A percentile compares a stretch with the other conserved stretches of the same genome.
phyloP scores from a whole-genome alignment of 2,113 vertebrate species.

The Vireo altiloquus region DNA sequence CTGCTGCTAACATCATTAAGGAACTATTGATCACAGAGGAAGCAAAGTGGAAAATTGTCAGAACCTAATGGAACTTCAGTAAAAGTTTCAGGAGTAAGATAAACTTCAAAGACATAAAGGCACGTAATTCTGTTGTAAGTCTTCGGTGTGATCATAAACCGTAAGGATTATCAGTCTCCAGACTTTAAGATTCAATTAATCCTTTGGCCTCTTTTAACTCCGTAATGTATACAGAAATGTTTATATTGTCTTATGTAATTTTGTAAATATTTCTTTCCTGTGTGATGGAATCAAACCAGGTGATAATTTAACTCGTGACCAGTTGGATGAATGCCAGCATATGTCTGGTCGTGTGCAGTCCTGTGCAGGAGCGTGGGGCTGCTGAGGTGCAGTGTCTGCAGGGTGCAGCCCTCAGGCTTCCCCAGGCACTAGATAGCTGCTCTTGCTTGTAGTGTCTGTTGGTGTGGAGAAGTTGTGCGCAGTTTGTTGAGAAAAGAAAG shows the following conservation, averaged over 20 bases:
- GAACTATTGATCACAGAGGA: not conserved
- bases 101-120: not conserved
- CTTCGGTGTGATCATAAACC: not conserved
- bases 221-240: not conserved
- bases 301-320: not conserved
- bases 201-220: not conserved
- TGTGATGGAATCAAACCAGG: not conserved
- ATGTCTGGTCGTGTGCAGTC: not conserved
- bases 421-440: not conserved
- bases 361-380: not conserved
- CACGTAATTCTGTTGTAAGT: not conserved
- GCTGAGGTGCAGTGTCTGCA: not conserved
- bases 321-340: not conserved
- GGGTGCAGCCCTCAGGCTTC: not conserved
- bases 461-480: not conserved
- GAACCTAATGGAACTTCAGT: not conserved
- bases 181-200: not conserved
- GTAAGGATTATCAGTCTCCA: not conserved
- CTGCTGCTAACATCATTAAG: not conserved
- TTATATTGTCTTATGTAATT: not conserved
- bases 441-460: not conserved
- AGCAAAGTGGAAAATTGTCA: not conserved
- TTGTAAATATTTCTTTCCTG: not conserved
- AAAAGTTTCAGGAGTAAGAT: constrained; percentile 9
- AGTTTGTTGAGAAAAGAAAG: not conserved